A percentile compares a stretch with the other conserved stretches of the same genome.
Evolutionary conservation across 2,113 vertebrate genomes (phyloP).

Genomic region (Python bivittatus): DNA sequence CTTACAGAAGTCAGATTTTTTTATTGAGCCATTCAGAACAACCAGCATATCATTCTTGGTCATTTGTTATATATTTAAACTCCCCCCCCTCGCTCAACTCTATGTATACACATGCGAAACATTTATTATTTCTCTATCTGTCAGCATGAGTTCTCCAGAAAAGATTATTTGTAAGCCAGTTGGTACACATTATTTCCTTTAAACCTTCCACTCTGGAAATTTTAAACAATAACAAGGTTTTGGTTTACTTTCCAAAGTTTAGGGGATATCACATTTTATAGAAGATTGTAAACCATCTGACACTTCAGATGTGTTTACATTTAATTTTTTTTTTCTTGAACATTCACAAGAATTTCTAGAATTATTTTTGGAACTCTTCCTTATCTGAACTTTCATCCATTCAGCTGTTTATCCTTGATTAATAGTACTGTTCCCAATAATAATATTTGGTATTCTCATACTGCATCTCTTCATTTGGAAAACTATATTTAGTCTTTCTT

Average conservation of each 20-base stretch:
- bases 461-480: background rate
- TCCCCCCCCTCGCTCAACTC: background rate
- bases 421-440: background rate
- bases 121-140: background rate
- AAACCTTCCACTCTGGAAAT: background rate
- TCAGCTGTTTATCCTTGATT: background rate
- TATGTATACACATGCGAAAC: background rate
- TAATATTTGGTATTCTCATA: background rate
- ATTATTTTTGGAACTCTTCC: background rate
- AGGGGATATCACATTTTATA: background rate
- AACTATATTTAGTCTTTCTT: background rate
- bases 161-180: background rate
- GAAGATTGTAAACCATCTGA: background rate
- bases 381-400: background rate
- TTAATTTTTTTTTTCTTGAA: background rate
- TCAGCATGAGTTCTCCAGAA: background rate
- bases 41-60: background rate
- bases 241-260: background rate
- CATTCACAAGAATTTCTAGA: background rate
- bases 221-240: background rate
- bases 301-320: background rate
- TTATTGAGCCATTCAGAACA: no score
- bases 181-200: no score
- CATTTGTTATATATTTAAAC: background rate
- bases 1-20: background rate